These are phyloP conservation scores for Mixornis gularis DNA, from an alignment of 2,113 vertebrate genomes.

Conservation along the genomic window DNA sequence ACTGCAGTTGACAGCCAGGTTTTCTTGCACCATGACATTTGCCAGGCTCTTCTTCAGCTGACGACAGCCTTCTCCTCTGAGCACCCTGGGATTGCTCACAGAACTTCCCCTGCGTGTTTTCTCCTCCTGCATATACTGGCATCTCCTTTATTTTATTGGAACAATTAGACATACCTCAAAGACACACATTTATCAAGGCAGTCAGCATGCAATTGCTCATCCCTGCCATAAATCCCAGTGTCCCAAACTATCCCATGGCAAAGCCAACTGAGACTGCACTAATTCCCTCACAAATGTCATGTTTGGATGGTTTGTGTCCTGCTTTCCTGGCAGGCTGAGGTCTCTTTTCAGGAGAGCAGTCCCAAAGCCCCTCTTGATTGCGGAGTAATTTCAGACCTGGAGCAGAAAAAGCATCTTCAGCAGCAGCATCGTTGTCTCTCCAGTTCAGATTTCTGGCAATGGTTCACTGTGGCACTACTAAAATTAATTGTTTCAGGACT, in stretches of 20 bases:
- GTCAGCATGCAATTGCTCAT: background rate
- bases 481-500: conserved; percentile 43
- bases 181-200: background rate
- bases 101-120: background rate
- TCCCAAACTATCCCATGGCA: background rate
- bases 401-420: background rate
- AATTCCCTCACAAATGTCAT: background rate
- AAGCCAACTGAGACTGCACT: background rate
- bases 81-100: background rate
- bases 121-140: background rate
- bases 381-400: background rate
- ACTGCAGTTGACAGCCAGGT: background rate
- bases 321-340: background rate
- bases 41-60: background rate
- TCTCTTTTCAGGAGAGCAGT: background rate
- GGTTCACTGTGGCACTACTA: background rate
- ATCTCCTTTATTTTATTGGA: background rate
- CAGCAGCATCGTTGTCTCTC: background rate
- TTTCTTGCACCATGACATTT: background rate
- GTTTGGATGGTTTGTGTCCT: background rate
- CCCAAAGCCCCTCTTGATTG: background rate
- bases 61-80: background rate
- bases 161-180: background rate
- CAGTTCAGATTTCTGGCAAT: background rate
- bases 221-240: background rate